Evolutionary conservation across 2,113 vertebrate genomes (phyloP), one percentile per base, ranked within the genome.

Genomic region (Microcebus jonahi): DNA sequence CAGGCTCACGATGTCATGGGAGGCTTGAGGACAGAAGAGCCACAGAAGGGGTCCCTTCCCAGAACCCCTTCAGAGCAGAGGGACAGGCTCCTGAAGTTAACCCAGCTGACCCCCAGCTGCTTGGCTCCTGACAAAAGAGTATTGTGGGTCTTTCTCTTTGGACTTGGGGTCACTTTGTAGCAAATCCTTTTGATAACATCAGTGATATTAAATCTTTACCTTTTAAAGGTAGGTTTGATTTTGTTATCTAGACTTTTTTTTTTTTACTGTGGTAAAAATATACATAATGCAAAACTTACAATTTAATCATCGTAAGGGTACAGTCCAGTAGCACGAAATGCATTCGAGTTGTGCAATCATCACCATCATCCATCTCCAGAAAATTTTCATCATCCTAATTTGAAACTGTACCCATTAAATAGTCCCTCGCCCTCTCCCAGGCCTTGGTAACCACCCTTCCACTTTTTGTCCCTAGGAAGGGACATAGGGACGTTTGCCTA

Each of bases 211-310:
- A 65, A 65, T 79, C 39, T 68, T 94, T 25, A 50, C 36, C n/a
- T 96, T 95, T 88, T 88, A 50, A 93, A 25, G 67, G 17, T 67
- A 57, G 71, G 79, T 55, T 94, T 91, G 17, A 73, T 95, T 96
- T 93, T 85, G 34, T 91, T 88, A 89, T 25, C 39, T 34, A 50
- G 13, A 39, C 36, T 5, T 82, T 92, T 81, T 67, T 67, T 42
- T 70, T 73, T 71, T 73, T 48, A 61, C 20, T 76, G 34, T 90
- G 55, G 2, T 84, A 87, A 73, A 94, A 80, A 50, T 79, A 70
- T 10, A 86, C 10, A 13, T 75, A 68, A 91, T 11, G 45, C 36
- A 75, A 88, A 91, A 76, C 27, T 70, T 67, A 80, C 31, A 20
- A 45, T 88, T 80, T 83, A 80, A 76, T 36, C n/a, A 36, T 91